Evolutionary conservation across 2,113 vertebrate genomes (phyloP).

Genomic region (Chamaea fasciata): DNA sequence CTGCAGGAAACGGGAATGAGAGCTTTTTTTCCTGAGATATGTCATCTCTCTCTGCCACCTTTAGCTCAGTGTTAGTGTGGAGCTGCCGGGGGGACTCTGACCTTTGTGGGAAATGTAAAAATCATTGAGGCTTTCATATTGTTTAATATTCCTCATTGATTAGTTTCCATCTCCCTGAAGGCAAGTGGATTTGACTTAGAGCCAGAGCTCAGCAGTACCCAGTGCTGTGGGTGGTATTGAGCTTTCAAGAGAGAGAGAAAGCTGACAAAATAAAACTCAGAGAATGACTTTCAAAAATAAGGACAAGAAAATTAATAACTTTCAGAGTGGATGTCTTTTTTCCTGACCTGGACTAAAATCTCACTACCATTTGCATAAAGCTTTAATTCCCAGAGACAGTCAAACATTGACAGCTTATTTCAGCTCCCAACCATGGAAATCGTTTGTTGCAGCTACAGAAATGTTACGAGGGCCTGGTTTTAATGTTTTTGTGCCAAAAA

Average conservation of each 20-base stretch:
- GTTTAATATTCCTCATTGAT: slow-evolving; percentile 69
- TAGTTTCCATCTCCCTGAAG: slow-evolving; percentile 57
- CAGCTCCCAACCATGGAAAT: not conserved
- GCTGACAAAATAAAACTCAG: not conserved
- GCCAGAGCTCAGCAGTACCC: slow-evolving; percentile 47
- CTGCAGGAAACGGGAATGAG: not conserved
- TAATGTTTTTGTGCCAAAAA: not conserved
- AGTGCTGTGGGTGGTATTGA: slow-evolving; percentile 36
- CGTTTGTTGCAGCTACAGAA: not conserved
- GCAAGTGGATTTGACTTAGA: slow-evolving; percentile 58
- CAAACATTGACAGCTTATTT: not conserved
- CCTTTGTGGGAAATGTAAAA: slow-evolving; percentile 55
- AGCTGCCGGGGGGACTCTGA: not conserved
- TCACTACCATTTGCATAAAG: not conserved
- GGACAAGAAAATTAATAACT: not conserved
- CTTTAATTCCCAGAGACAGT: not conserved
- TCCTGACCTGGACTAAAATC: slow-evolving; percentile 2
- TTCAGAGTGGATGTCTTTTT: not conserved
- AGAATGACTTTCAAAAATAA: not conserved
- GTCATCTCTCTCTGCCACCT: not conserved
- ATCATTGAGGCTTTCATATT: slow-evolving; percentile 31
- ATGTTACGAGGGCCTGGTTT: rapidly evolving
- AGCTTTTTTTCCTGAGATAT: not conserved
- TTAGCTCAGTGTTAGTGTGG: not conserved
- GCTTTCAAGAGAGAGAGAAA: slow-evolving; percentile 5